Conservation (phyloP, 2,797 vertebrate genomes). For the Brotula barbata region DNA sequence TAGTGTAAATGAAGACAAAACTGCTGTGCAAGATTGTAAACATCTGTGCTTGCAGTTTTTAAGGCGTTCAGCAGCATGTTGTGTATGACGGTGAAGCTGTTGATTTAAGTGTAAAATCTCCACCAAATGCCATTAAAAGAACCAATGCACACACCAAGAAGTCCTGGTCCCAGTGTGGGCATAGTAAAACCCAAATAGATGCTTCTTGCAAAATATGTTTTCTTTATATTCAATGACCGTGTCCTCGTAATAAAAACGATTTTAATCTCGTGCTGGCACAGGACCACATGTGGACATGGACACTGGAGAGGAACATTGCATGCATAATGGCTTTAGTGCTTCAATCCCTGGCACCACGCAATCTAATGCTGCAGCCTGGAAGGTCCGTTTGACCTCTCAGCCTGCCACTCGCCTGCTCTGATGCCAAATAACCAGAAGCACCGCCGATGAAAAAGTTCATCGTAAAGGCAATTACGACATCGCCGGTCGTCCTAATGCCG, state of each 20-base stretch:
- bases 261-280: conserved; percentile 1
- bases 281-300: conserved; percentile 4
- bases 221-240: neutral
- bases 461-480: neutral
- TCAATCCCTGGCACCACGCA: conserved; percentile 14
- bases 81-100: conserved; percentile 22
- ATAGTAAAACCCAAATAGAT: neutral
- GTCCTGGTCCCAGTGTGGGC: neutral
- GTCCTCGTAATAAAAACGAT: neutral
- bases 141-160: conserved; percentile 3
- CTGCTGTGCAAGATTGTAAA: conserved; percentile 30
- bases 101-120: conserved; percentile 14
- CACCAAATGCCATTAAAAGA: conserved; percentile 15
- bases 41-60: conserved; percentile 17
- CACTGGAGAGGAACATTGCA: conserved; percentile 12
- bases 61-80: conserved; percentile 18
- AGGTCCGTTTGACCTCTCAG: conserved; percentile 14
- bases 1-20: conserved; percentile 11
- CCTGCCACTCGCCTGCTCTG: neutral
- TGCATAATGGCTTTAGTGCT: conserved; percentile 35
- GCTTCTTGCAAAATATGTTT: neutral
- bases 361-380: conserved; percentile 20
- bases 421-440: neutral
- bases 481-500: no score
- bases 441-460: neutral